Percentiles rank a stretch among this genome's conserved stretches.
These are phyloP conservation scores for Phoenicopterus ruber DNA, from an alignment of 2,113 vertebrate species.

Conservation along the genomic window DNA sequence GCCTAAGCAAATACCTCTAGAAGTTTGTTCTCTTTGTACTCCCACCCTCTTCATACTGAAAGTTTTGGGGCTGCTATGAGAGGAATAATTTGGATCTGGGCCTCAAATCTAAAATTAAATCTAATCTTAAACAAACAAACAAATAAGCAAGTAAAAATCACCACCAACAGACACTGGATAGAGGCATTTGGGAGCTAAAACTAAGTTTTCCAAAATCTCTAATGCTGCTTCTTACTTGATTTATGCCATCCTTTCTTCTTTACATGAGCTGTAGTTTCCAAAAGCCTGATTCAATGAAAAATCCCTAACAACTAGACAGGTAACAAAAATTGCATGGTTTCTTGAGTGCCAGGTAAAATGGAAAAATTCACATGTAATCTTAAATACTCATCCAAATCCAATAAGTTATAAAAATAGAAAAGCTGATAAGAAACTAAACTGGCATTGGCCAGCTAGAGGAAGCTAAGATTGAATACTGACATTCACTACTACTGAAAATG, in stretches of 20 bases:
- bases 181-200: background rate
- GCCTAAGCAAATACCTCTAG: background rate
- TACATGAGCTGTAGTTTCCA: background rate
- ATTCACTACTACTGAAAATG: background rate
- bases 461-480: background rate
- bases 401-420: conserved; percentile 38
- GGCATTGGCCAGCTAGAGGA: background rate
- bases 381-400: conserved; percentile 41
- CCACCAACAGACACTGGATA: background rate
- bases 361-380: conserved; percentile 42
- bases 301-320: background rate
- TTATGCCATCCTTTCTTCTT: background rate
- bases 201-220: background rate
- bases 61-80: background rate
- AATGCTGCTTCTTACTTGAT: background rate
- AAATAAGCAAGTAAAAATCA: background rate
- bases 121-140: background rate
- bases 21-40: background rate
- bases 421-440: conserved; percentile 27
- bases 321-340: background rate
- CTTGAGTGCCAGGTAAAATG: conserved; percentile 2
- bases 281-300: background rate
- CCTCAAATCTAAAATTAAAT: conserved; percentile 45
- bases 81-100: background rate
- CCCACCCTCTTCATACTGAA: background rate